Base-by-base conservation (phyloP, 23 tunicate genomes). In the Halocynthia roretzi region DNA sequence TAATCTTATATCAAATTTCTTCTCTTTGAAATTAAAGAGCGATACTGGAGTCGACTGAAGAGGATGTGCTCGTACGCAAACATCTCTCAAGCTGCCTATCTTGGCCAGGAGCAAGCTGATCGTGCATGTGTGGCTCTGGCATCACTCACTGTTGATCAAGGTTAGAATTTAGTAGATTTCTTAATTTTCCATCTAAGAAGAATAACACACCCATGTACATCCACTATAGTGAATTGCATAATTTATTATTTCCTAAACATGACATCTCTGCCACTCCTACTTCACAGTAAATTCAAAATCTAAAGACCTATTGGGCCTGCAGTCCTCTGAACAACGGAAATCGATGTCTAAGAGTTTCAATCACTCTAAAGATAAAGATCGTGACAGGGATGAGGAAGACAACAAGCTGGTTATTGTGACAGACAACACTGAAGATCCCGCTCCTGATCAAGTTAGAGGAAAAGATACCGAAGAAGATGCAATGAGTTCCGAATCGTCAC, bases 401-500 rank as follows among this genome's bases (percentile, higher is more conserved):
- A 2, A 22, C 23, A 53, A 54, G 56, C 78, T 52, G 17, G 19
- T 64, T 19, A 56, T 74, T 14, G 56, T 74, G 20, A 56, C 78
- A 8, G 78, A 74, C 71, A 64, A 74, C 8, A 17, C 19, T 48
- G 78, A 74, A 14, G 78, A 74, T 20, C 15, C 31, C 49, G 5
- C 17, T 8, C 2, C 71, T 5, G 44, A 31, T 31, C 78, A 74
- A 56, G 22, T 14, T 54, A 62, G 78, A n/a, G 44, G 44, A 31
- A 31, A 31, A 31, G 44, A 31, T 0, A 31, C 44, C 4, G 44
- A 31, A 31, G 78, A 74, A 0, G 78, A 74, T 54, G 78, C 86
- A 2, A 69, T 84, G 55, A 84, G 88, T 53, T 65, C 71, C 10
- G 78, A 77, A 57, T 84, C 88, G 6, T 84, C 88, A 20, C 88